A percentile compares a stretch with the other conserved stretches of the same genome.
Conservation (phyloP, 2,888 invertebrate species). For the Branchellion lobata region DNA sequence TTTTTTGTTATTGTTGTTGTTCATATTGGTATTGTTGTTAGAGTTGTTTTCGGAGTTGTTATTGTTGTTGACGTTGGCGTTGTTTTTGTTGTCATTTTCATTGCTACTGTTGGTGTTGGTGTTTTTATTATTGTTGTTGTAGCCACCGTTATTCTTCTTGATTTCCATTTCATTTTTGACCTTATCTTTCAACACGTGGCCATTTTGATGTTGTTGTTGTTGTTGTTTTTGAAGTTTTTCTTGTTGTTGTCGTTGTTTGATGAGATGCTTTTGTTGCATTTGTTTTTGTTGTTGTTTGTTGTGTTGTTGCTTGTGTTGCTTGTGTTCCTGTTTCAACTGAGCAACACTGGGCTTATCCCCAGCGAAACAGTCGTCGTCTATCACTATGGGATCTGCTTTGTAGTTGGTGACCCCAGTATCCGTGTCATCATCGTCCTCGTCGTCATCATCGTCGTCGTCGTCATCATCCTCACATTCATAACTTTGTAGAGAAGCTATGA, state of each 20-base stretch:
- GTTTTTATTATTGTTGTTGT: conserved; percentile 13
- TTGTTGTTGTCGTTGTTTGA: neutral
- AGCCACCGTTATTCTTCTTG: neutral
- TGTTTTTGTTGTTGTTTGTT: conserved; percentile 13
- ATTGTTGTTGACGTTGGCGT: no score
- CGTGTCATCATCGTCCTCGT: neutral
- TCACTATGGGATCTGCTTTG: conserved; percentile 8
- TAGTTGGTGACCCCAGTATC: neutral
- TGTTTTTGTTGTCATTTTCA: neutral
- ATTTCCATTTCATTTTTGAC: neutral
- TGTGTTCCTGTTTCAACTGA: conserved; percentile 15
- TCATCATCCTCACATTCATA: conserved; percentile 38
- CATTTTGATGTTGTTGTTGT: neutral
- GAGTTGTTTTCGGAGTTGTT: no score
- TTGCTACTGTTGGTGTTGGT: neutral
- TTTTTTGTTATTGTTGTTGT: conserved; percentile 2
- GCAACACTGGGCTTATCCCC: neutral
- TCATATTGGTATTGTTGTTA: no score
- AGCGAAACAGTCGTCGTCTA: neutral
- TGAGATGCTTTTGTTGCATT: neutral
- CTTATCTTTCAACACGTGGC: neutral
- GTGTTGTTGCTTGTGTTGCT: conserved; percentile 20
- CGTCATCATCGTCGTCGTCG: conserved; percentile 20
- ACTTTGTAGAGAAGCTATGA: conserved; percentile 38
- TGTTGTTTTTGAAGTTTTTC: no score